Evolutionary conservation across 2,113 vertebrate species (phyloP), one percentile per base, ranked within the genome.

Genomic region (Myotis yumanensis): DNA sequence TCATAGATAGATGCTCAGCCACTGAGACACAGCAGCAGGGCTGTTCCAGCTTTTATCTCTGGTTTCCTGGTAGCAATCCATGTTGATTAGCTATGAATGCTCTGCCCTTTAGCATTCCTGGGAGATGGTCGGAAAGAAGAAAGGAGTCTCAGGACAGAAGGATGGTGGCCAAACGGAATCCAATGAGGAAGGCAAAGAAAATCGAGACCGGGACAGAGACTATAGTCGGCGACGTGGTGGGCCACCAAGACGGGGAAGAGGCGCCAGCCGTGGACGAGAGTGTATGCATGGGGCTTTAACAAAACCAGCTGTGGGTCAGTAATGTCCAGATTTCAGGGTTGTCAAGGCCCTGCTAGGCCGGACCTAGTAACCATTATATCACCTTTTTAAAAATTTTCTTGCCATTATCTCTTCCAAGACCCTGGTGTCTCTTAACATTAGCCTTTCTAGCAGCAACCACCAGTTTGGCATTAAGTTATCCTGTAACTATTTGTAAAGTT

Each of bases 61-160:
- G 25, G 48, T 80, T 32, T 93, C 40, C 37, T 86, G 40, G 37
- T 86, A 85, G 48, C 22, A 85, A 1, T 72, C 54, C 32, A 7
- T 90, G 37, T 64, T 86, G 84, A 90, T 83, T 64, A 83, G 77
- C 72, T 4, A 18, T 91, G 30, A 89, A 62, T 90, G 32, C 11
- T 97, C n/a, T 97, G 2, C 35, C 22, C 30, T 89, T 51, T 79
- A 99, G 99, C 99, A 99, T 96, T 99, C 99, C 85, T 99, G 99
- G 99, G 99, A 99, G 88, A 99, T 99, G 99, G 99, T 99, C 7
- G 99, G 99, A 59, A 99, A 99, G 98, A 99, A 99, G 98, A 99
- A 99, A 93, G 98, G 99, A 4, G 98, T 99, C 94, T 99, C 99
- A 0, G 99, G 99, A 86, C 99, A 99, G 97, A 99, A 99, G 98